Conservation (phyloP, 1,140 invertebrate species). For the Uloborus diversus region DNA sequence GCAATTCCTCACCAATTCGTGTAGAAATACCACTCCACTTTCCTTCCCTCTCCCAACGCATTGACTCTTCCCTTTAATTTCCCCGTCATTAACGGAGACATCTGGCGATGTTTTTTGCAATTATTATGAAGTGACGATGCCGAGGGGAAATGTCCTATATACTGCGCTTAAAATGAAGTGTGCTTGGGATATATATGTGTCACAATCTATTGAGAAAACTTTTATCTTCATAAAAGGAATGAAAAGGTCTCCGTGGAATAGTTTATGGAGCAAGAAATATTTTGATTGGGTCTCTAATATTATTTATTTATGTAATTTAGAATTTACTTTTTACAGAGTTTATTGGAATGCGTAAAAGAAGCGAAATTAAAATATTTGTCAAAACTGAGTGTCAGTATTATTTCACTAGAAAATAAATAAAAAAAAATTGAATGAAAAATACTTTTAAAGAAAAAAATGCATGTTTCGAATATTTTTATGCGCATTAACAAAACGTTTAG, state of each 20-base stretch:
- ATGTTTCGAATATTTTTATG: too few relatives aligned
- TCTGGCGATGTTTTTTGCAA: conserved; percentile 47
- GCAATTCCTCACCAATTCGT: neutral
- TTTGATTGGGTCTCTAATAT: neutral
- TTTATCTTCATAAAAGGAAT: neutral
- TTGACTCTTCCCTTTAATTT: conserved; percentile 36
- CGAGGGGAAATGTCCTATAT: conserved; percentile 19
- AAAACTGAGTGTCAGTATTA: too few relatives aligned
- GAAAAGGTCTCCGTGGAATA: neutral
- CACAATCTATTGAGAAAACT: neutral
- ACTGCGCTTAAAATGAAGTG: conserved; percentile 23
- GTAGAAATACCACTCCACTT: neutral
- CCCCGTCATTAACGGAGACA: conserved; percentile 41
- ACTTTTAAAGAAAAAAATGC: too few relatives aligned
- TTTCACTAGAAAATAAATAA: neutral
- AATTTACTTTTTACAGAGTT: too few relatives aligned
- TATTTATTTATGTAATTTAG: neutral
- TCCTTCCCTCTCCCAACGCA: neutral
- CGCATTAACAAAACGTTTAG: too few relatives aligned
- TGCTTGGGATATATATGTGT: conserved; percentile 5
- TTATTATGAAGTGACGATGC: conserved; percentile 50
- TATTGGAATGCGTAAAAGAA: too few relatives aligned
- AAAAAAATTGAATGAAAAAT: too few relatives aligned
- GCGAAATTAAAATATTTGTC: too few relatives aligned
- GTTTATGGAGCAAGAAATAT: neutral